Evolutionary conservation across 2,113 vertebrate genomes (phyloP).

Genomic region (Tetraodon nigroviridis): DNA sequence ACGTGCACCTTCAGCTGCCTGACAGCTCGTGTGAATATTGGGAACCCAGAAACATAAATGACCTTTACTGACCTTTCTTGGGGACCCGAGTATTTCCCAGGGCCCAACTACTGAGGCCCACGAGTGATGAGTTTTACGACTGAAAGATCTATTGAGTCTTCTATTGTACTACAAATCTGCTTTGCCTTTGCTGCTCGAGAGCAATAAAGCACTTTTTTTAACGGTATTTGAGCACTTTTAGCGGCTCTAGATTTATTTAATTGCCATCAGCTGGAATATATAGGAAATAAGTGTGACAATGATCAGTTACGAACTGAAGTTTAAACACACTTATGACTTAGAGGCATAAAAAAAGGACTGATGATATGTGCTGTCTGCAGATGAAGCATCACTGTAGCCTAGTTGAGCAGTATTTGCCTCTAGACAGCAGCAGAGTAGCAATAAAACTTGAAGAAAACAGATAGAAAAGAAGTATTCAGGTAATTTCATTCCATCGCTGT

Average conservation of each 20-base stretch:
- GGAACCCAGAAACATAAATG: conserved; percentile 10
- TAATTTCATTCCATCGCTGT: neutral
- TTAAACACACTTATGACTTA: too few species aligned
- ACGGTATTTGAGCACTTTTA: too few species aligned
- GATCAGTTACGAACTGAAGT: too few species aligned
- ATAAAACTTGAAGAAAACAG: neutral
- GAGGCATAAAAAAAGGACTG: too few species aligned
- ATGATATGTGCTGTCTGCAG: too few species aligned
- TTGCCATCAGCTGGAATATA: too few species aligned
- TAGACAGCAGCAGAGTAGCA: too few species aligned
- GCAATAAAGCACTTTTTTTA: too few species aligned
- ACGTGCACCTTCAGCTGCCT: conserved; percentile 30
- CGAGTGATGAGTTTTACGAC: conserved; percentile 6
- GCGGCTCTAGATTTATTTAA: too few species aligned
- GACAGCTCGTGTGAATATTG: conserved; percentile 25
- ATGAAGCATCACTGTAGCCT: too few species aligned
- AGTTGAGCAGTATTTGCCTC: too few species aligned
- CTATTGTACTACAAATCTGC: neutral
- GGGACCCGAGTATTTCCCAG: conserved; percentile 14
- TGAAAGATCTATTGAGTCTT: conserved; percentile 1
- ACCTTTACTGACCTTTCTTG: conserved; percentile 16
- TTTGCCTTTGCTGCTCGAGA: neutral
- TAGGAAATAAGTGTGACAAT: too few species aligned
- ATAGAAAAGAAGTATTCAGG: neutral
- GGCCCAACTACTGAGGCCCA: conserved; percentile 5